These are phyloP conservation scores for Anniella stebbinsi DNA, from an alignment of 2,797 vertebrate species.

Conservation along the genomic window DNA sequence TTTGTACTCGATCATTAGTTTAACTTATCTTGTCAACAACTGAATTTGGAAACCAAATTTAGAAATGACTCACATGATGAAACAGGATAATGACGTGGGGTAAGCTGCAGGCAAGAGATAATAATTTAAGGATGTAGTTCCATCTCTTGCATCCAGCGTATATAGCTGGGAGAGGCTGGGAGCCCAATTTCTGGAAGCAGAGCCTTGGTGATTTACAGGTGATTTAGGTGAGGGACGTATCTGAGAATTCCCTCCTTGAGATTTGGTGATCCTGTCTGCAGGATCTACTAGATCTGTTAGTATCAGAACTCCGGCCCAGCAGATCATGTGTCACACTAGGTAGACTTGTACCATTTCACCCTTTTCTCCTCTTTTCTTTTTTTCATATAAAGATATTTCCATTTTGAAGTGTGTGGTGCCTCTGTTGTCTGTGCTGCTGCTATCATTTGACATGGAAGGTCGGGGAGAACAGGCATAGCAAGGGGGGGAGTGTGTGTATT, in stretches of 20 bases:
- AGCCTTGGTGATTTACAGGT: too few species aligned
- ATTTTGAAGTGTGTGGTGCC: neutral
- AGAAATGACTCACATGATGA: neutral
- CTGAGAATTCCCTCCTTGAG: neutral
- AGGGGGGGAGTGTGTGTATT: too few species aligned
- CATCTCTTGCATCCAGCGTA: neutral
- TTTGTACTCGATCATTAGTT: neutral
- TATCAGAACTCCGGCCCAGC: neutral
- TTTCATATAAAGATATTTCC: neutral
- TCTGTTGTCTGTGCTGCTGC: neutral
- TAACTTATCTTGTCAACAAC: neutral
- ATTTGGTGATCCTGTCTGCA: neutral
- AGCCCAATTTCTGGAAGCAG: too few species aligned
- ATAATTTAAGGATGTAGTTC: too few species aligned
- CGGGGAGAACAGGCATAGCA: too few species aligned
- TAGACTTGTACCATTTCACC: neutral
- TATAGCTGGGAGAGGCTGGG: neutral
- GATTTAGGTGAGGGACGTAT: neutral
- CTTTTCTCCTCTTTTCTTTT: neutral
- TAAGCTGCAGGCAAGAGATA: neutral
- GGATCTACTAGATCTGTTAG: too few species aligned
- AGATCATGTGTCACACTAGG: neutral
- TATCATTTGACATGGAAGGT: too few species aligned
- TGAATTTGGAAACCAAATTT: neutral
- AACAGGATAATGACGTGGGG: neutral